Conservation (phyloP, 2,113 vertebrate species). For the Apeltes quadracus region DNA sequence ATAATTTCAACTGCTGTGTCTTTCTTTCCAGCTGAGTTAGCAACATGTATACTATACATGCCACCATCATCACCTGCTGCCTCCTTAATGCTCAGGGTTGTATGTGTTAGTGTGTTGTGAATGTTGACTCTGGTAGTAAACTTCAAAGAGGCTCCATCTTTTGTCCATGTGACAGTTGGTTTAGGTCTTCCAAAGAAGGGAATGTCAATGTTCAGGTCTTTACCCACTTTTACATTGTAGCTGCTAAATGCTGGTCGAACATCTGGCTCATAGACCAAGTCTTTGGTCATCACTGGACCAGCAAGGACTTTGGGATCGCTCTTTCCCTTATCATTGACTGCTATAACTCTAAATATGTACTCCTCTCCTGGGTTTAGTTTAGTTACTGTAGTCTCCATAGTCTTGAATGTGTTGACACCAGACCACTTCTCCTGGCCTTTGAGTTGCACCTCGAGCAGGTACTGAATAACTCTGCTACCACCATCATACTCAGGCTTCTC, state of each 20-base stretch:
- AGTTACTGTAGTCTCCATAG: conserved; percentile 88
- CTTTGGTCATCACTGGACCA: conserved; percentile 92
- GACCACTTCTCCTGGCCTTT: conserved; percentile 95
- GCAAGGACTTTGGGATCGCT: conserved; percentile 94
- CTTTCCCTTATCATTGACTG: conserved; percentile 96
- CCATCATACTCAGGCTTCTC: conserved; percentile 96
- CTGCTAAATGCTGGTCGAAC: conserved; percentile 90
- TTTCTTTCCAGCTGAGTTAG: conserved; percentile 91
- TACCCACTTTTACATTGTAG: conserved; percentile 92
- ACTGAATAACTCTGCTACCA: conserved; percentile 94
- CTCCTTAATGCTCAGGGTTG: conserved; percentile 91
- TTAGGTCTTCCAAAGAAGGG: conserved; percentile 94
- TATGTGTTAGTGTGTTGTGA: conserved; percentile 81
- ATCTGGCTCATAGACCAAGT: conserved; percentile 95
- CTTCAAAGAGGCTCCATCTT: conserved; percentile 89
- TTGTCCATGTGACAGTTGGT: conserved; percentile 90
- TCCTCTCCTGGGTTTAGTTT: conserved; percentile 94
- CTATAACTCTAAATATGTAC: conserved; percentile 93
- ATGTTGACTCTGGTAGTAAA: conserved; percentile 94
- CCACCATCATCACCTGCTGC: conserved; percentile 91
- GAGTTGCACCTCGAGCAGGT: conserved; percentile 94
- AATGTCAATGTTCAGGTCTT: conserved; percentile 91
- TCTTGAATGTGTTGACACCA: conserved; percentile 90
- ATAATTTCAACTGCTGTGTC: conserved; percentile 90
- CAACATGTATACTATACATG: conserved; percentile 88